Evolutionary conservation across 2,113 vertebrate species (phyloP), one percentile per base, ranked within the genome.

Genomic region (Callaeas wilsoni): DNA sequence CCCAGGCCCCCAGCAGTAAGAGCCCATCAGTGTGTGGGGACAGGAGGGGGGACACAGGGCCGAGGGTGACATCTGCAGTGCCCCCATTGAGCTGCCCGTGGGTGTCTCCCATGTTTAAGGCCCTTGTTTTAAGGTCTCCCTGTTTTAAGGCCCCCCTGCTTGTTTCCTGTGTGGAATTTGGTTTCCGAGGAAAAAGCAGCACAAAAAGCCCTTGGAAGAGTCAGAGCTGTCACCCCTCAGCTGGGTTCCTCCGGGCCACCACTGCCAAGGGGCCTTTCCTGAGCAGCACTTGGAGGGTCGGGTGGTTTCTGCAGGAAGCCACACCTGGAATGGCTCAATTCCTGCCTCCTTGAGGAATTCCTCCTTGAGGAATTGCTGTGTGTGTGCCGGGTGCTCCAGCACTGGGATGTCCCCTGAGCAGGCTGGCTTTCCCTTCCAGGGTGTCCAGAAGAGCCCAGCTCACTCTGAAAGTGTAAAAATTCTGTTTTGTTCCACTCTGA

Each of bases 1-100:
- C 99, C 25, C 99, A 99, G 97, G 98, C 98, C 47, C 97, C 99
- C 84, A 98, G 62, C 86, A 98, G 99, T 99, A 96, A 99, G 98
- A 44, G 16, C 56, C 29, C 56, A 11, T 14, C 47, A 7, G 52
- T 1, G 8, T 22, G 11, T 3, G 17, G 46, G 82, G 50, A 52
- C 50, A 47, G 47, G 7, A 5, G 29, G 12, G 33, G 26, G 44
- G 21, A 26, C 67, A 39, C 69, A 8, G n/a, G 42, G 47, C 19
- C 3, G 4, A 13, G 17, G 41, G 35, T 4, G 6, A 6, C 6
- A 6, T 6, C 56, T 71, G 41, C 35, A 33, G 2, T 8, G 23
- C 41, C 52, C 2, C 1, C 6, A 3, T 13, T 32, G 19, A 30
- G 4, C n/a, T 21, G 12, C 39, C 60, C 21, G 0, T 5, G 23